Evolutionary conservation across 2,888 invertebrate species (phyloP).

Genomic region (Ormia ochracea): DNA sequence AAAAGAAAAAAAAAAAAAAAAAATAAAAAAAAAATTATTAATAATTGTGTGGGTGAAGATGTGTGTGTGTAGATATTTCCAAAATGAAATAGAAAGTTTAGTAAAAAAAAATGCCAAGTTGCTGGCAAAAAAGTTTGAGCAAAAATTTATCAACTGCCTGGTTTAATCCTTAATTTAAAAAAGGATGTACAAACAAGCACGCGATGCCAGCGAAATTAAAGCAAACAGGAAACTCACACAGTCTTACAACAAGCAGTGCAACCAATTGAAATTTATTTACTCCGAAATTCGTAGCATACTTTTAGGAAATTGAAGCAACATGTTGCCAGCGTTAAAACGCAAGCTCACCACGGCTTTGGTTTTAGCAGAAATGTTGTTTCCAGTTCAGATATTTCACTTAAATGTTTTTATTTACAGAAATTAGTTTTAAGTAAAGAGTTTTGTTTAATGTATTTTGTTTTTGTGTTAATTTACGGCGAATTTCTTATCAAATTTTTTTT

Average conservation of each 20-base stretch:
- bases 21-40: no score
- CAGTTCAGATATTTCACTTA: not conserved
- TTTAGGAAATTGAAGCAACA: not conserved
- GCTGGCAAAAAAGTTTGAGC: constrained; percentile 7
- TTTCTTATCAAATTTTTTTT: constrained; percentile 43
- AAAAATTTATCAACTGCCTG: not conserved
- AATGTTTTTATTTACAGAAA: not conserved
- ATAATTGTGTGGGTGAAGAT: no score
- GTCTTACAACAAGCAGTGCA: not conserved
- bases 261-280: not conserved
- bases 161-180: not conserved
- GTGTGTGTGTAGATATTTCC: constrained; percentile 32
- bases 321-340: constrained; percentile 35
- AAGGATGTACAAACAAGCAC: constrained; percentile 24
- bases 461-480: constrained; percentile 46
- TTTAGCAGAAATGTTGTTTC: not conserved
- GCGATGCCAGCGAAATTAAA: constrained; percentile 26
- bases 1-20: constrained; percentile 29
- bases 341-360: constrained; percentile 47
- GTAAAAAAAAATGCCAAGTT: constrained; percentile 1
- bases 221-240: not conserved
- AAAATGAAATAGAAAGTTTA: constrained; percentile 1
- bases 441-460: not conserved
- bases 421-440: constrained; percentile 28
- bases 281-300: constrained; percentile 41